phyloP scores from a whole-genome alignment of 2,113 vertebrate species.

The Coracopsis vasa region DNA sequence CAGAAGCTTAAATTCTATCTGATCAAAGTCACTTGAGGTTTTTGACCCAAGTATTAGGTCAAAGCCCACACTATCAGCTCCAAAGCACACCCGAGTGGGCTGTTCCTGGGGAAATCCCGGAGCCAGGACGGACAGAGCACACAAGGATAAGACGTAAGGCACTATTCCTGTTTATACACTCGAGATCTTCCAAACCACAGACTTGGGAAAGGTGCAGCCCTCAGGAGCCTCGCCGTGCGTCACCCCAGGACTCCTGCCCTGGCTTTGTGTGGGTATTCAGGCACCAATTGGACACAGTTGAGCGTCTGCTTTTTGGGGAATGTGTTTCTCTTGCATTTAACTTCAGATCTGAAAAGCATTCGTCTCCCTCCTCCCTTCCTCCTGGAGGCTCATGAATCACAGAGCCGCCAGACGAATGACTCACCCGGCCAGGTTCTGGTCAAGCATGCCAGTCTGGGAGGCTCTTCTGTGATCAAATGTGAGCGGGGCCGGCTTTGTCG shows the following conservation, averaged over 20 bases:
- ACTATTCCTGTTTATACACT: neutral
- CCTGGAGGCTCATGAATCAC: constrained; percentile 66
- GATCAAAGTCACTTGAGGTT: neutral
- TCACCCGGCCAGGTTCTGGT: constrained; percentile 57
- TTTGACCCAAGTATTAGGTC: neutral
- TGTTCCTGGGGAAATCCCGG: neutral
- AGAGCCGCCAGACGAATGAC: constrained; percentile 61
- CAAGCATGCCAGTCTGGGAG: constrained; percentile 61
- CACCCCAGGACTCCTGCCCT: neutral
- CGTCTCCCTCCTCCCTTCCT: constrained; percentile 58
- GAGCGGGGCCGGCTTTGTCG: constrained; percentile 34
- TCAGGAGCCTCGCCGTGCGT: neutral
- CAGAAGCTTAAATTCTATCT: neutral
- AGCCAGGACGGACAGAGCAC: neutral
- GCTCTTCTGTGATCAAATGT: constrained; percentile 45
- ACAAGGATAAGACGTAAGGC: neutral
- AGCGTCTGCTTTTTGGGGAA: constrained; percentile 46
- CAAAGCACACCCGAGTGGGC: neutral
- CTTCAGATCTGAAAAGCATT: constrained; percentile 50
- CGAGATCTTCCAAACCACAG: neutral
- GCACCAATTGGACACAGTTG: constrained; percentile 23
- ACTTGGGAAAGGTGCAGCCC: neutral
- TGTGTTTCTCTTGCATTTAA: constrained; percentile 54
- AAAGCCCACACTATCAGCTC: neutral
- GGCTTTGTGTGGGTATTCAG: constrained; percentile 25